Evolutionary conservation across 1,140 invertebrate genomes (phyloP), one percentile per base, ranked within the genome.

Genomic region (Musca vetustissima): DNA sequence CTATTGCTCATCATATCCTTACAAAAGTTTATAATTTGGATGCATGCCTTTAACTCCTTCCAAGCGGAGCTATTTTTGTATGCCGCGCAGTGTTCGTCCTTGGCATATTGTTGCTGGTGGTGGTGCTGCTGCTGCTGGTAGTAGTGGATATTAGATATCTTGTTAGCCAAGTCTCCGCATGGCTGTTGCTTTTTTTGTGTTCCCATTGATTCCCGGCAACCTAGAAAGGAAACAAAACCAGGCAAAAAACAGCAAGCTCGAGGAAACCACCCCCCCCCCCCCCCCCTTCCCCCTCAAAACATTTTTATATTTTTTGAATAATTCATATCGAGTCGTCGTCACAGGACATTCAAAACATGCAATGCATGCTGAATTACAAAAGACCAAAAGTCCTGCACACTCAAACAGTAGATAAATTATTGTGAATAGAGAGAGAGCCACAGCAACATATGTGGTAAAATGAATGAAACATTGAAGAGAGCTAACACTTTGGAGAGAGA

Each of bases 291-390:
- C n/a, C n/a, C n/a, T n/a, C 28, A 36, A 11, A 43, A 61, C 32
- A 32, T 61, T 61, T n/a, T 61, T 61, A 61, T 36, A 61, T 43
- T 75, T 80, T 80, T 79, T 80, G 78, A 80, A 80, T 80, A 79
- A 80, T 80, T 80, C 79, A 80, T 80, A 77, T 77, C 75, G 75
- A 72, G 69, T 50, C 36, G 11, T 43, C 36, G 36, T 43, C 73
- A 73, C 78, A 78, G 76, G 76, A 78, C 78, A 80, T 80, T 78
- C 78, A 78, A 78, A 79, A 80, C 75, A 78, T 78, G 74, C 78
- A 74, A 78, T 78, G 78, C 76, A 80, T 76, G 77, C 75, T 77
- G 78, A 80, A 80, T 80, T 76, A 72, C 70, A 80, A 80, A 75
- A 73, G 69, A 43, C 14, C 28, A 13, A 50, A 48, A 36, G 19